Evolutionary conservation across 2,797 vertebrate genomes (phyloP).

Genomic region (Vultur gryphus): DNA sequence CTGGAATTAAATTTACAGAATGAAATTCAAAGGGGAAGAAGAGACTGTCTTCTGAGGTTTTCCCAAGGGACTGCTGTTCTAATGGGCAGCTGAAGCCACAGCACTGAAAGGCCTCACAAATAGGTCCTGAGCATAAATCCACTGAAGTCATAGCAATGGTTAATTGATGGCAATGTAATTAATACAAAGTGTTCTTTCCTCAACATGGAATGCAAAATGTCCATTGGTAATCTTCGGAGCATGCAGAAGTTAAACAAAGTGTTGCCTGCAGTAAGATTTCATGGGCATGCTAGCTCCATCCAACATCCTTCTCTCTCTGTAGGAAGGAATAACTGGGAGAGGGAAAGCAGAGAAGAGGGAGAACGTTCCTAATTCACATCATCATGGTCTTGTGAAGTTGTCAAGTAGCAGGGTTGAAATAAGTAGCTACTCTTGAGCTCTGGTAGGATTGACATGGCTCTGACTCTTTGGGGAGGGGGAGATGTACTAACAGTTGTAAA

Average conservation of each 20-base stretch:
- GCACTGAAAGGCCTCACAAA: background rate
- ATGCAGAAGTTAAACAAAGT: background rate
- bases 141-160: background rate
- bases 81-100: background rate
- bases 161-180: background rate
- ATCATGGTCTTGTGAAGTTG: background rate
- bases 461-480: background rate
- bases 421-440: background rate
- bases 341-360: background rate
- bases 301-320: background rate
- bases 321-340: background rate
- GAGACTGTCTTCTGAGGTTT: background rate
- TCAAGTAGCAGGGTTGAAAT: background rate
- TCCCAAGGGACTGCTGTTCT: background rate
- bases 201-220: background rate
- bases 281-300: background rate
- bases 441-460: background rate
- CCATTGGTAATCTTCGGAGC: background rate
- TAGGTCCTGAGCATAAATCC: background rate
- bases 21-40: background rate
- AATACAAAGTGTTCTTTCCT: background rate
- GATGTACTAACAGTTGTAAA: background rate
- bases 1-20: background rate
- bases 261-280: background rate
- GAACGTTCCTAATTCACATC: background rate